phyloP scores from a whole-genome alignment of 1,140 invertebrate species.

The Pteromalus puparum region DNA sequence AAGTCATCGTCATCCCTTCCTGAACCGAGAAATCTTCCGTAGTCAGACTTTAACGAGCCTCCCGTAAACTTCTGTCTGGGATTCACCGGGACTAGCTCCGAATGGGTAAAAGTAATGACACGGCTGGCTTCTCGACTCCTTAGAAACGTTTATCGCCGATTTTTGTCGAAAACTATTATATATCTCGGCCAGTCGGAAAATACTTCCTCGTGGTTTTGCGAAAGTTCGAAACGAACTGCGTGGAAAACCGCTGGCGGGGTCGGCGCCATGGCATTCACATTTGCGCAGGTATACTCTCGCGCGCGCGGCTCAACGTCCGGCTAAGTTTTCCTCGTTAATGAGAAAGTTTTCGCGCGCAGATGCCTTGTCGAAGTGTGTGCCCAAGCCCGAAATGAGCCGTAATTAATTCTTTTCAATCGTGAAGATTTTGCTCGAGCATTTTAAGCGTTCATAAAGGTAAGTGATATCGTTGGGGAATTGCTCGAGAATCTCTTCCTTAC shows the following conservation, averaged over 20 bases:
- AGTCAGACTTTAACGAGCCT: background rate
- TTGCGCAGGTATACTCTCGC: background rate
- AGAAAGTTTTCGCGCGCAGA: constrained; percentile 13
- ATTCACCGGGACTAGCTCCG: background rate
- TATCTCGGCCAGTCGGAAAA: background rate
- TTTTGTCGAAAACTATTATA: background rate
- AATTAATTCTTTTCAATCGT: background rate
- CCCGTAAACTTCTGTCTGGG: background rate
- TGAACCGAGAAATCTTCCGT: background rate
- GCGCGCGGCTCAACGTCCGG: background rate
- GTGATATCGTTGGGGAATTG: background rate
- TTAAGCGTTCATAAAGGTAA: background rate
- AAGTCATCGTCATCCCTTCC: too few species aligned
- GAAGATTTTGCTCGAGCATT: background rate
- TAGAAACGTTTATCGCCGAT: background rate
- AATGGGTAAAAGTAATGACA: background rate
- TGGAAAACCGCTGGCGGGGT: background rate
- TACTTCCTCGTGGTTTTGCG: background rate
- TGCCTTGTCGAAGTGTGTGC: background rate
- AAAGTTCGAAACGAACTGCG: background rate
- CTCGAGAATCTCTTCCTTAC: background rate
- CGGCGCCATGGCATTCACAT: background rate
- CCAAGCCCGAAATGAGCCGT: background rate
- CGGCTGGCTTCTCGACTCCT: too few species aligned
- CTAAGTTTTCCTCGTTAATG: constrained; percentile 20